Evolutionary conservation across 2,888 invertebrate genomes (phyloP), one percentile per base, ranked within the genome.

Genomic region (Salticus scenicus): DNA sequence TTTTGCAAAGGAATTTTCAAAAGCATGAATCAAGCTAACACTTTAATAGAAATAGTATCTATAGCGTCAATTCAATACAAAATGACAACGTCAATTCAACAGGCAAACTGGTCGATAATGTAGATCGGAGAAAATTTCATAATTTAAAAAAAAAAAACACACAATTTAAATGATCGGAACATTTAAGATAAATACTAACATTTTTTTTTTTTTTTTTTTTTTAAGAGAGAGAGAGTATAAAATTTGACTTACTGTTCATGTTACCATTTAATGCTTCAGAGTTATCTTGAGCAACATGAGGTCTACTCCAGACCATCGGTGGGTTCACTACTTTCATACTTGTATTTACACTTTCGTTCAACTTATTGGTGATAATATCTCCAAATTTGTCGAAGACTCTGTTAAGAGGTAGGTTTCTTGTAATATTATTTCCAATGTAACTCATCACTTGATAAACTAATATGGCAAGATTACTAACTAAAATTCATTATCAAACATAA

Each of bases 371-470:
- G 47, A 85, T 74, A n/a, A 85, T 74, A 28, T 79, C 78, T 24
- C 73, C 78, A 41, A 85, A 78, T 66, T 85, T 85, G 78, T 85
- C 78, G 64, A 85, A 85, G 57, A 85, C 79, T 30, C 84, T 77
- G 63, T 37, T 85, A 12, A 85, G 84, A 85, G 84, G 84, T 79
- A 79, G 70, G 71, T 73, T 78, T 42, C 78, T 70, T 67, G 63
- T 33, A 42, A 12, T 72, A 71, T 85, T 85, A 4, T n/a, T n/a
- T n/a, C n/a, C n/a, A n/a, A n/a, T n/a, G 66, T 72, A 72, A 78
- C 84, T 84, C 84, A 85, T 85, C 73, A 84, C 84, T 77, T 71
- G 27, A 20, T 27, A 64, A 42, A 73, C 37, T 37, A 10, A 10
- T 10, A 37, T 10, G 37, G 37, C 5, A 63, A 8, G 1, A 63